Base-by-base conservation (phyloP, 2,888 invertebrate genomes). In the Aspidapion aeneum region DNA sequence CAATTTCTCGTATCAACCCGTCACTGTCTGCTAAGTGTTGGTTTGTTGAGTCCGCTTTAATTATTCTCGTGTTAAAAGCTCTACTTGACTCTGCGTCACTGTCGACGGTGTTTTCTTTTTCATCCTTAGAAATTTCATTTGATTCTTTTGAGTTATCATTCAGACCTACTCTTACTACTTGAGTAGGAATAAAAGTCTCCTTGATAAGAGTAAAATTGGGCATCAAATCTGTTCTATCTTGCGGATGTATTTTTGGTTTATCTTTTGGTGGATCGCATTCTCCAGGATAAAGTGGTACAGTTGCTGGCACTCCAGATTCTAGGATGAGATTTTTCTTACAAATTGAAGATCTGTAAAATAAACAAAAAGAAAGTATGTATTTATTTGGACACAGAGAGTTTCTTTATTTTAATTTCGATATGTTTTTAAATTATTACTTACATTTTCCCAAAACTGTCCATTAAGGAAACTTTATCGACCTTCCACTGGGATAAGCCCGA, bases 401-500 rank as follows among this genome's bases (percentile, higher is more conserved):
- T n/a, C n/a, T n/a, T n/a, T n/a, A n/a, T n/a, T n/a, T n/a, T n/a
- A n/a, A n/a, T n/a, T n/a, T n/a, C n/a, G n/a, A n/a, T n/a, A n/a
- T n/a, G n/a, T n/a, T n/a, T n/a, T n/a, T n/a, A n/a, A n/a, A n/a
- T n/a, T n/a, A n/a, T n/a, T n/a, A n/a, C 82, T 81, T 75, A 90
- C 90, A 85, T 87, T 75, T 90, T 89, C 16, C 94, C 92, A 74
- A 91, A 93, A 77, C 93, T 93, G 76, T 94, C 94, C 55, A 90
- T 89, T 18, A 96, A 83, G 60, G 90, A 87, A 19, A 95, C 85
- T 78, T 93, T 93, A 79, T 94, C 91, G 65, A 96, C 85, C 71
- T 86, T 87, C 86, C 95, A 90, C 62, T 88, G 85, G 49, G 89
- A 87, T 62, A 93, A 83, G 1, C 94, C 94, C 18, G 91, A 92